Conservation (phyloP, 2,888 invertebrate species). For the Tipula lateralis region DNA sequence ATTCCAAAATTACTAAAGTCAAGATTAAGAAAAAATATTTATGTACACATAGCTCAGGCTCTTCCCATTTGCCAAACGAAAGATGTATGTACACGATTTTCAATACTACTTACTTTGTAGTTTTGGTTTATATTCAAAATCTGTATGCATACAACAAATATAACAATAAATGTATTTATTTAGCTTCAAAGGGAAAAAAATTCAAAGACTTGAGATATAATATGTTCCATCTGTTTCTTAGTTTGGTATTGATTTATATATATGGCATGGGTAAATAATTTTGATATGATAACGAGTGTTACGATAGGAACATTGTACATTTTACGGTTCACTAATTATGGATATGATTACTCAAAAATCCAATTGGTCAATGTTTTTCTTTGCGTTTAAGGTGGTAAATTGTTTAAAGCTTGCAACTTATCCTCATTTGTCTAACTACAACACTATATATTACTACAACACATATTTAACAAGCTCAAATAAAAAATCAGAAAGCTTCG, state of each 20-base stretch:
- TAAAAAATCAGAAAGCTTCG: too few species aligned
- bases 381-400: too few species aligned
- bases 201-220: background rate
- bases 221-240: background rate
- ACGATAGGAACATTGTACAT: background rate
- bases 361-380: too few species aligned
- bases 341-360: too few species aligned
- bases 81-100: background rate
- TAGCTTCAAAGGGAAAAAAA: background rate
- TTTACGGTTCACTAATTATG: too few species aligned
- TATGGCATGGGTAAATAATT: background rate
- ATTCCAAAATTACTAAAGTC: background rate
- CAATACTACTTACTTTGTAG: too few species aligned
- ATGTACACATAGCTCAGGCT: background rate
- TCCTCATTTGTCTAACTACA: too few species aligned
- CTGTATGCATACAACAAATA: background rate
- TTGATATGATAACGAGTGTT: background rate
- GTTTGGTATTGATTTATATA: background rate
- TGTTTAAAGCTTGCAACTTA: too few species aligned
- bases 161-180: background rate
- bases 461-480: too few species aligned
- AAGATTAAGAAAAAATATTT: background rate
- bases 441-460: too few species aligned
- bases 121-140: background rate
- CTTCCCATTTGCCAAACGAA: background rate